Base-by-base conservation (phyloP, 2,113 vertebrate species). In the Puffinus mauretanicus region DNA sequence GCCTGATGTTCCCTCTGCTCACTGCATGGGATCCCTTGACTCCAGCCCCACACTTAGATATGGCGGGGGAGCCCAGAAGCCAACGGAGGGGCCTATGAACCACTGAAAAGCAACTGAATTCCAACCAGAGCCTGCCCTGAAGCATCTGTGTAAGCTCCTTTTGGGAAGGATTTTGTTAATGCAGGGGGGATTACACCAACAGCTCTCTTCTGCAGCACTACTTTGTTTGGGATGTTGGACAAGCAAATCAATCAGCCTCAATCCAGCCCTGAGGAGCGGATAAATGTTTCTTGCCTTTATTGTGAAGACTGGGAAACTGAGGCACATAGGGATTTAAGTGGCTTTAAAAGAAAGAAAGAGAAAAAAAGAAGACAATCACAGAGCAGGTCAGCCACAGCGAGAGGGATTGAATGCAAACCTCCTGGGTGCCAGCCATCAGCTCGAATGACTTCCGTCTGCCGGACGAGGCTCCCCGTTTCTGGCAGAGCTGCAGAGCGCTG, bases 201-300 rank as follows among this genome's bases (percentile, higher is more conserved):
- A 77, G 75, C 38, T 93, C 73, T 67, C 62, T 29, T 76, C 44
- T 15, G 34, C 0, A 0, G 67, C 58, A 5, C 18, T 10, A 9
- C 75, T 94, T 73, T 46, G 77, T 25, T 38, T 5, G 3, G 78
- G 38, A 55, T 96, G 91, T 94, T 11, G 82, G 96, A 95, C 84
- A 90, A 95, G 91, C 6, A 78, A 75, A 94, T 88, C 62, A 62
- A 94, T 96, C 83, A 77, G 73, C 78, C 40, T 73, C 73, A 82
- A 91, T 90, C 87, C 70, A 47, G 4, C 66, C 82, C 84, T 1
- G 58, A 79, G 91, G 82, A 94, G 62, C 8, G 3, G 86, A 89
- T 79, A 80, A 94, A 85, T 13, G 70, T 4, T 64, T 64, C 80
- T 71, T 8, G 30, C 15, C 52, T 67, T 52, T 54, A 34, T 40